Base-by-base conservation (phyloP, 1,140 invertebrate genomes). In the Eufriesea mexicana region DNA sequence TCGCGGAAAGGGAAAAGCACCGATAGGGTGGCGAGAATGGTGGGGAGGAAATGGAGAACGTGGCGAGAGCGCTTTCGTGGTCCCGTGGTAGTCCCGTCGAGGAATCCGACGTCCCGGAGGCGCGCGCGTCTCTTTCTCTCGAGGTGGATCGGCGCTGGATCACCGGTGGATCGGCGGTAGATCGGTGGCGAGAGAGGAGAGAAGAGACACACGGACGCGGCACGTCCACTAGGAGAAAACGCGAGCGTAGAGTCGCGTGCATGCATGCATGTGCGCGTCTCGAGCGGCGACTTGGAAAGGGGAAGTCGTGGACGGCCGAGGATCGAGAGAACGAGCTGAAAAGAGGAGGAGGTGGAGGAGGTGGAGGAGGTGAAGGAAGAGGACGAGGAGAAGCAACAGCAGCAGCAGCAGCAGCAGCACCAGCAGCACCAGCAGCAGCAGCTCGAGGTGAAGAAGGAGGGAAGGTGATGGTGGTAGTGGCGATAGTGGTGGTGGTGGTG, bases 261-360 rank as follows among this genome's bases (percentile, higher is more conserved):
- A 42, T 81, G 67, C 70, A 80, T 78, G 81, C 90, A 89, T 91
- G 89, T 92, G 91, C 90, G 88, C 87, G 92, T 92, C 86, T 83
- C 86, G 85, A 64, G 83, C 86, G 85, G 74, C 88, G 89, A 90
- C 90, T 92, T 91, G 90, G 90, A 92, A 93, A 93, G 92, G 93
- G 93, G 92, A 94, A 93, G 90, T 92, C 89, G 91, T 77, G 79
- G 90, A 89, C 85, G 91, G 81, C 78, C 84, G 79, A 84, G 57
- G 77, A 79, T 59, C 57, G 68, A 74, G 62, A 77, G 68, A 68
- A 76, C 79, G 74, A 77, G 66, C 70, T 72, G 78, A 72, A 62
- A 76, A 55, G 28, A 79, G 59, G 73, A 68, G 57, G 23, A 59
- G 72, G 74, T 68, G 79, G 59, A 70, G 82, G 81, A 73, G 75